Evolutionary conservation across 2,888 invertebrate genomes (phyloP), one percentile per base, ranked within the genome.

Genomic region (Chesias legatella): DNA sequence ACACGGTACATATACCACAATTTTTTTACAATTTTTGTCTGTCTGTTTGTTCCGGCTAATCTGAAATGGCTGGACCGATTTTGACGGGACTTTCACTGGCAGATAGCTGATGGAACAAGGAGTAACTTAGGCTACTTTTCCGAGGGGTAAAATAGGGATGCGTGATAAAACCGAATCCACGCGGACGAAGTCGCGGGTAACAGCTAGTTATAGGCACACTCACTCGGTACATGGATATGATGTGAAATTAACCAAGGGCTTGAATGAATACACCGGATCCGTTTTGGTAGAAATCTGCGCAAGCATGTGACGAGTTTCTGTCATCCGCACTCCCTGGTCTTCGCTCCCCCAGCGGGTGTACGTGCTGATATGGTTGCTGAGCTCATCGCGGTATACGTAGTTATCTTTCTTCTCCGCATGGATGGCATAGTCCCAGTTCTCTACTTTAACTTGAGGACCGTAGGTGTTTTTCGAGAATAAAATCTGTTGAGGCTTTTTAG

Each of bases 201-300:
- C n/a, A n/a, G n/a, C n/a, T n/a, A n/a, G n/a, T n/a, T n/a, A n/a
- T n/a, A n/a, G n/a, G n/a, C n/a, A n/a, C n/a, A n/a, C 84, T 82
- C 69, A 85, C 86, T 88, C 85, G 7, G 86, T 86, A 41, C 84
- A 84, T 3, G 85, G 83, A 59, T 86, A 85, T 0, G 85, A 88
- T 5, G 85, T 88, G 46, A 85, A 86, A 51, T 86, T 86, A 33
- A 84, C 85, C 6, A 86, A 68, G 1, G 86, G 82, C 39, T 79
- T 86, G 50, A 80, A 84, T 5, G 79, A 67, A 55, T 82, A 81
- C n/a, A 77, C 51, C 1, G 85, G 81, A 33, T 84, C 73, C 1
- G 78, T 73, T 62, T 79, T 89, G 1, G 65, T 67, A 44, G 73
- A 78, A 7, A 88, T 60, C 62, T 89, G 77, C 13, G 76, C 73